Evolutionary conservation across 2,797 vertebrate species (phyloP).

Genomic region (Todus mexicanus): DNA sequence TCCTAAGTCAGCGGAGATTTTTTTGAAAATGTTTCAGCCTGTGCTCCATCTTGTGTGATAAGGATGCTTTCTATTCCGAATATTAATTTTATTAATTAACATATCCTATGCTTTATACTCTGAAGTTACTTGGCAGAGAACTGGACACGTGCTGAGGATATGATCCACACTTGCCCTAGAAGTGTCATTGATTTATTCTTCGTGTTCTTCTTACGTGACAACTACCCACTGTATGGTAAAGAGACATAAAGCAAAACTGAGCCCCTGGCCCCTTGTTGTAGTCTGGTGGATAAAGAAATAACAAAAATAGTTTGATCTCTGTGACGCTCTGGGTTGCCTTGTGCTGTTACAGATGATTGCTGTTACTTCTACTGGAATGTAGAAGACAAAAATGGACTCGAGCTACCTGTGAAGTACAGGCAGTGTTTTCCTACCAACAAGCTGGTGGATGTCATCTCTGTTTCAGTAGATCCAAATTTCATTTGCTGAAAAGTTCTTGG

Average conservation of each 20-base stretch:
- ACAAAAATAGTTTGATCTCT: neutral
- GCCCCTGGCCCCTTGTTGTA: neutral
- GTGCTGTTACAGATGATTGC: neutral
- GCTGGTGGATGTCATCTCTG: neutral
- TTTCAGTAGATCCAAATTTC: neutral
- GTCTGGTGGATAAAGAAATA: neutral
- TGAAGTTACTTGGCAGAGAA: neutral
- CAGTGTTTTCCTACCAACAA: neutral
- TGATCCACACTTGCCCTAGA: neutral
- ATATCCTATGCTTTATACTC: neutral
- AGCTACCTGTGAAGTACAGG: neutral
- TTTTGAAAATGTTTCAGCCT: neutral
- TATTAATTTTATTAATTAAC: neutral
- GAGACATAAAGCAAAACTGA: neutral
- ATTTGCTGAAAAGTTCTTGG: neutral
- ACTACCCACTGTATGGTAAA: neutral
- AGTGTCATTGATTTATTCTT: neutral
- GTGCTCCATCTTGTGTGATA: neutral
- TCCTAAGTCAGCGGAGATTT: neutral
- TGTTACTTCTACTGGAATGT: neutral
- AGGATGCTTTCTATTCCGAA: neutral
- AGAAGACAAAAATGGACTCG: neutral
- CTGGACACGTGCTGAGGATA: neutral
- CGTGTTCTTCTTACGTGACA: neutral
- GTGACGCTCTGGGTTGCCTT: neutral